Evolutionary conservation across 2,113 vertebrate genomes (phyloP), one percentile per base, ranked within the genome.

Genomic region (Corapipo altera): DNA sequence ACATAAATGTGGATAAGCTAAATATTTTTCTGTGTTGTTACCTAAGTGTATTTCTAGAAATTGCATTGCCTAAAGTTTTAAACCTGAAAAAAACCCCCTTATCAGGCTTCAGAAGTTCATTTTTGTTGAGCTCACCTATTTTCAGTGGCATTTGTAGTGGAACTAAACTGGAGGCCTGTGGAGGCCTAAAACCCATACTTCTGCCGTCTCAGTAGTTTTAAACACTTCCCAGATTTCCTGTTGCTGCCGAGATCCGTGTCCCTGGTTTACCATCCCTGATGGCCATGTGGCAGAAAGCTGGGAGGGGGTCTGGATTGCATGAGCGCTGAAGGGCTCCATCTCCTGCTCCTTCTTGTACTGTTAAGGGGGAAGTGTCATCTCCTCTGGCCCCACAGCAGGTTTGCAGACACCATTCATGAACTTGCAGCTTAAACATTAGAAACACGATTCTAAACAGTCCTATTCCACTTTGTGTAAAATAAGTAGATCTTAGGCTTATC

Each of bases 221-320:
- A 46, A 46, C 16, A 4, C 15, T 44, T 52, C 10, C 6, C 41
- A 17, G 26, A 7, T 90, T 75, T 71, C 44, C 54, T 51, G 22
- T 54, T 62, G 32, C 54, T 80, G 30, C 37, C 0, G 1, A 28
- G 30, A 15, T 57, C 66, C 0, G 0, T 46, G 58, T 78, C 44
- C 32, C 30, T 22, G 26, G 17, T 43, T 66, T 41, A 2, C 78
- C 1, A 0, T 27, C 32, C 12, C 41, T 0, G 0, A 1, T 1
- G 43, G 65, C 39, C 49, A 0, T 1, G 39, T 32, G 55, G 18
- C 17, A 67, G 39, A 20, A 62, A 3, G 33, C 1, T 23, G 27
- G 20, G 67, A 44, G 69, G 18, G 16, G 24, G 14, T 48, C 52
- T 33, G 73, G 32, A 10, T 3, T 89, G 22, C 21, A 1, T 0